Evolutionary conservation across 2,797 vertebrate species (phyloP).

Genomic region (Phoxinus dragarum): DNA sequence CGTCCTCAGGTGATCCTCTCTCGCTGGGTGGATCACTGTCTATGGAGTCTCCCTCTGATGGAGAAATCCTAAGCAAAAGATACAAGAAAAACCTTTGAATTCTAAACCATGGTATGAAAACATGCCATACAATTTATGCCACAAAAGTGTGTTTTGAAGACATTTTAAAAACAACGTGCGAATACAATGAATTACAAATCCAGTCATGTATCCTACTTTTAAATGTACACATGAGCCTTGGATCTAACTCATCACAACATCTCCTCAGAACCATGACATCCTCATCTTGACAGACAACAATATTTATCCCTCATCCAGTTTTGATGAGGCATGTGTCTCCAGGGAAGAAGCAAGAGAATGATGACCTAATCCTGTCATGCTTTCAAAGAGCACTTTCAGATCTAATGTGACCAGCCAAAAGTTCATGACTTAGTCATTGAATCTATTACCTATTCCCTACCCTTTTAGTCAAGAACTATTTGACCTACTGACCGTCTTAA

Average conservation of each 20-base stretch:
- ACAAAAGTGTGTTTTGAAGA: neutral
- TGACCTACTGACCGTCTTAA: neutral
- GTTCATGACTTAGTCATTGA: constrained; percentile 27
- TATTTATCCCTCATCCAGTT: constrained; percentile 40
- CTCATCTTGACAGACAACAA: constrained; percentile 5
- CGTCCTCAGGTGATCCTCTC: constrained; percentile 86
- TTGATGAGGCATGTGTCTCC: constrained; percentile 42
- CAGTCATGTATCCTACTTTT: neutral
- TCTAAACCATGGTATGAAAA: constrained; percentile 18
- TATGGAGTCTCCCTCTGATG: constrained; percentile 92
- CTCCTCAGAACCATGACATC: neutral
- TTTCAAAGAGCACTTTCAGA: constrained; percentile 26
- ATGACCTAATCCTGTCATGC: constrained; percentile 45
- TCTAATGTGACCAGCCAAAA: constrained; percentile 28
- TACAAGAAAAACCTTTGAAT: neutral
- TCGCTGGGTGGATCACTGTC: constrained; percentile 91
- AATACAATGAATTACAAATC: neutral
- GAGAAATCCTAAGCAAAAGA: constrained; percentile 82
- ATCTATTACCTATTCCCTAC: constrained; percentile 14
- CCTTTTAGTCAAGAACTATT: constrained; percentile 12
- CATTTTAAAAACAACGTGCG: neutral
- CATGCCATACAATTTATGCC: constrained; percentile 32
- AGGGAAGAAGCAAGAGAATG: constrained; percentile 6
- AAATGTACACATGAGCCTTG: neutral
- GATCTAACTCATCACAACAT: constrained; percentile 16